phyloP scores from a whole-genome alignment of 2,113 vertebrate species.

The Alligator sinensis region DNA sequence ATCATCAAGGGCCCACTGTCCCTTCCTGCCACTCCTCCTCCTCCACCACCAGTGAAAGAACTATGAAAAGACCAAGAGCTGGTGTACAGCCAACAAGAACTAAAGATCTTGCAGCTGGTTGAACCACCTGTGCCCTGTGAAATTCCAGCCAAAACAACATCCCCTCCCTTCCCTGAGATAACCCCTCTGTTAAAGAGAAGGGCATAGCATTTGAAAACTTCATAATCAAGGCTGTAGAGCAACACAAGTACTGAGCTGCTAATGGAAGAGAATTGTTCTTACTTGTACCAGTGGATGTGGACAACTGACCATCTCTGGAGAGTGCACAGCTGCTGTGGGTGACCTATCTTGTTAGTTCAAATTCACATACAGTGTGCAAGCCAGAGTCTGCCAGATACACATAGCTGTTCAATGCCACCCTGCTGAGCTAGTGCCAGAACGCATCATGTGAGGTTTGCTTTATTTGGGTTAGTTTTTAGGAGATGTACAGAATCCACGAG shows the following conservation, averaged over 20 bases:
- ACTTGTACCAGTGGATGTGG: neutral
- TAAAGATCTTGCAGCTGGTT: slow-evolving; percentile 88
- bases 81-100: slow-evolving; percentile 85
- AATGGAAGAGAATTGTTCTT: neutral
- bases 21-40: slow-evolving; percentile 84
- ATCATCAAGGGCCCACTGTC: slow-evolving; percentile 82
- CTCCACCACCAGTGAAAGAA: slow-evolving; percentile 79
- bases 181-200: slow-evolving; percentile 69
- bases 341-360: neutral
- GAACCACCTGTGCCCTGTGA: slow-evolving; percentile 88
- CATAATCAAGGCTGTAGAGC: slow-evolving; percentile 13
- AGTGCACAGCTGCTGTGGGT: neutral
- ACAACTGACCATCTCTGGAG: neutral
- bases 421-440: slow-evolving; percentile 67
- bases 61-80: slow-evolving; percentile 86
- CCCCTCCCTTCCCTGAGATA: slow-evolving; percentile 79
- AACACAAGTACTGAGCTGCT: neutral
- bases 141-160: slow-evolving; percentile 86
- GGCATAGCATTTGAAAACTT: slow-evolving; percentile 74
- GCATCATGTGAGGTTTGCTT: slow-evolving; percentile 48
- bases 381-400: slow-evolving; percentile 69
- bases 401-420: slow-evolving; percentile 68
- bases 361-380: slow-evolving; percentile 18
- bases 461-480: slow-evolving; percentile 67
- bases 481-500: slow-evolving; percentile 66